Evolutionary conservation across 2,888 invertebrate species (phyloP), one percentile per base, ranked within the genome.

Genomic region (Brachylomia viminalis): DNA sequence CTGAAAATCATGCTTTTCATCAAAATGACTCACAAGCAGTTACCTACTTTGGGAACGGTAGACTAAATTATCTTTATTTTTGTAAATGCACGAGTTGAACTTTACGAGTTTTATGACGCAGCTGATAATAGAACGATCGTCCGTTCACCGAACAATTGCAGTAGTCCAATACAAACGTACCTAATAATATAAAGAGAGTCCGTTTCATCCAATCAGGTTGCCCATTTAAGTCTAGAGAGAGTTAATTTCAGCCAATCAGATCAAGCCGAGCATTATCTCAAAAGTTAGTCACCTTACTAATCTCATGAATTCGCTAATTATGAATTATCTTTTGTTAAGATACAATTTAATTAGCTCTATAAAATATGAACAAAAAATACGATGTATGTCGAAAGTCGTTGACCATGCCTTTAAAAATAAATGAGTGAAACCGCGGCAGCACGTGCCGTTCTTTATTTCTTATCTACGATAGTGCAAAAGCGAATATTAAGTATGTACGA

Each of bases 121-220:
- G 27, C 15, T 58, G 84, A 82, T 83, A 76, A 59, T n/a, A 23
- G 4, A 54, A n/a, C 64, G 69, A 72, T 77, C 27, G 66, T 52
- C 42, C 54, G 20, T 20, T 68, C 49, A 64, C 76, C 23, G 56
- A 23, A 4, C n/a, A 15, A 65, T 72, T 27, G 20, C 45, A 33
- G 27, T 47, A 42, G 49, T 49, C 64, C 23, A 58, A 76, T 27
- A n/a, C 17, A 70, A 45, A 69, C 17, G 11, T 27, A 17, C 38
- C 69, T 65, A 42, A 7, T 17, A 17, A 27, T 38, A 17, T 20
- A 13, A n/a, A 45, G 45, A 54, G 20, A 72, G 17, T 20, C 33
- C 3, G 71, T 38, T 65, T 33, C 27, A 27, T 15, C 65, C 47
- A 75, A 66, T 75, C 45, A 56, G 23, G 13, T 59, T 59, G 42